These are phyloP conservation scores for Bradynema listronoti DNA, from an alignment of 1,140 invertebrate genomes.

Conservation along the genomic window DNA sequence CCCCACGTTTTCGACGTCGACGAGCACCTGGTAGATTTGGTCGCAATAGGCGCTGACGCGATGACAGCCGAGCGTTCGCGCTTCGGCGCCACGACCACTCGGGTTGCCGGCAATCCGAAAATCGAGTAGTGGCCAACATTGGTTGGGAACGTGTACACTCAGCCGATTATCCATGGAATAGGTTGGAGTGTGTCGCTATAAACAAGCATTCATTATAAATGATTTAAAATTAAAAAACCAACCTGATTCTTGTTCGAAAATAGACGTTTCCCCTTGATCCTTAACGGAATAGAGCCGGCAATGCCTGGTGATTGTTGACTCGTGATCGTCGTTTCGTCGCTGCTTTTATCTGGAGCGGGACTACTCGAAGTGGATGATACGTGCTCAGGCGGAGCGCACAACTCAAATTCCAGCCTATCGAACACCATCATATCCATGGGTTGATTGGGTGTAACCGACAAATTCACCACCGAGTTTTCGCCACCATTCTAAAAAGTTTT, in stretches of 20 bases:
- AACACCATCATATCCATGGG: neutral
- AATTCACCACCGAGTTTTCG: no score
- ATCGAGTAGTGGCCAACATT: constrained; percentile 8
- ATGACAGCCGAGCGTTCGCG: neutral
- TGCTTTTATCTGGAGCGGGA: no score
- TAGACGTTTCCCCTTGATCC: constrained; percentile 11
- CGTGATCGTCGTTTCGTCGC: no score
- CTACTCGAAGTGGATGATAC: no score
- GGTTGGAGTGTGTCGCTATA: constrained; percentile 10
- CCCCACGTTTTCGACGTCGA: constrained; percentile 10
- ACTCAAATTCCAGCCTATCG: constrained; percentile 9
- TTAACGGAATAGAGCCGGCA: constrained; percentile 4
- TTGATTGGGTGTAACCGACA: constrained; percentile 11
- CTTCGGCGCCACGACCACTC: neutral
- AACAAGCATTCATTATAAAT: constrained; percentile 4
- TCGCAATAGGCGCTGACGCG: constrained; percentile 16
- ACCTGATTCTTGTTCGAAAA: constrained; percentile 11
- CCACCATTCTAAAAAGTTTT: no score
- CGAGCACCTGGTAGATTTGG: constrained; percentile 14
- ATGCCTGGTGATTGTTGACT: no score
- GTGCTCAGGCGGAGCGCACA: constrained; percentile 2
- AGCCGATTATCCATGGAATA: constrained; percentile 13
- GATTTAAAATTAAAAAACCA: neutral
- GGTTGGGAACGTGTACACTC: constrained; percentile 1
- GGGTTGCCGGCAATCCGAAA: constrained; percentile 8